Evolutionary conservation across 2,888 invertebrate genomes (phyloP), one percentile per base, ranked within the genome.

Genomic region (Aproaerema taeniolella): DNA sequence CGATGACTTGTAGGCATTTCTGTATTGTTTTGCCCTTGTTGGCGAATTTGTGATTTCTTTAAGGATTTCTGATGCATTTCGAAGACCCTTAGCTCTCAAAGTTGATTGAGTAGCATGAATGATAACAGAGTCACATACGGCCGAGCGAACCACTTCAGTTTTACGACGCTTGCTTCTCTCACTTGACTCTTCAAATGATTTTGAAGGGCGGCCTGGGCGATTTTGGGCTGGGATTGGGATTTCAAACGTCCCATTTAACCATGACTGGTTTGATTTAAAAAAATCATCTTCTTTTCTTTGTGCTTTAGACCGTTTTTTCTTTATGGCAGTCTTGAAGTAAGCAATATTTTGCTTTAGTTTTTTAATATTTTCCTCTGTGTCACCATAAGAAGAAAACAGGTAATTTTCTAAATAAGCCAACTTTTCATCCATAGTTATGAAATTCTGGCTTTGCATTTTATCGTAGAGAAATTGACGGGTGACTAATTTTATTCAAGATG

Each of bases 81-180:
- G 36, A 30, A 46, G 41, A 10, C 49, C 46, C n/a, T 39, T 25
- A 24, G 45, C 31, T 31, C 44, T 39, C 5, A 50, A 43, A 31
- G 41, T 43, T 40, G 47, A 42, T 35, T 46, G 43, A 29, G 42
- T 42, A 17, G 52, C 47, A 31, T 48, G 45, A 9, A 39, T 32
- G 29, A 48, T 20, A 31, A 39, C 45, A 33, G 42, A 38, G 31
- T 8, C 1, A 10, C 35, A 24, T n/a, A 32, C 13, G 14, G 25
- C 16, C 12, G 36, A 28, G 33, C 45, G 34, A 36, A 51, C 41
- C 9, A 44, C 37, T 38, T 42, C 28, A 10, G 51, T 49, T 42
- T 50, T 49, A 34, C 45, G 26, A 12, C 43, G 31, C 43, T 36
- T 42, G 14, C 39, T 45, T 31, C 40, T 32, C 38, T 50, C 41